Evolutionary conservation across 2,113 vertebrate genomes (phyloP), one percentile per base, ranked within the genome.

Genomic region (Chaetura pelagica): DNA sequence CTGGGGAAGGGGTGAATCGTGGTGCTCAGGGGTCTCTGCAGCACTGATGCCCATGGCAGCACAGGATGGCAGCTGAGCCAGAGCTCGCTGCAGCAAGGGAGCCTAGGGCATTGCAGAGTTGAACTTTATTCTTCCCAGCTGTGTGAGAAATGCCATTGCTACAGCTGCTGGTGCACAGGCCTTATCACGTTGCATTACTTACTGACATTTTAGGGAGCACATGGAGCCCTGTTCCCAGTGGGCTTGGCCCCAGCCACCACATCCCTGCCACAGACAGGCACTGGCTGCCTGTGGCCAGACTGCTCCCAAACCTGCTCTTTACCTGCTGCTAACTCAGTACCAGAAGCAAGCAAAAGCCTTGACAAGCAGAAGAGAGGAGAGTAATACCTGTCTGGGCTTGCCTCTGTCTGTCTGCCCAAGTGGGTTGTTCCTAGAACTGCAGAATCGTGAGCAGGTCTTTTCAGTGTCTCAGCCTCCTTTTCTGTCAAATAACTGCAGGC

Each of bases 151-250:
- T 97, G 94, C 62, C 94, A 87, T 94, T 97, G 94, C 85, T 81
- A 16, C 73, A 74, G 86, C 93, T 81, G 55, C 83, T 93, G 91
- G 86, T 34, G 3, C 80, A 84, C 79, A 72, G 32, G 67, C 68
- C 87, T 13, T n/a, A 59, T 91, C 69, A 55, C 35, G 19, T 61
- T 93, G 91, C 91, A 75, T 97, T 97, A 93, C 68, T 94, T 95
- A 91, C 72, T 97, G 97, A 97, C 97, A 96, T 97, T 97, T 96
- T 84, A 82, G 78, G 91, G 73, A 91, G 89, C 5, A 0, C 4
- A 5, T 35, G 46, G 71, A 82, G 75, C 75, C 72, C 78, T 0
- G 1, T 59, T 94, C 74, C 62, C 2, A 1, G 32, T 78, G 64
- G 86, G 81, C 92, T 94, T 3, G 0, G 64, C 82, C 71, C 72